These are phyloP conservation scores for Gambusia holbrooki DNA, from an alignment of 2,113 vertebrate species.

Conservation along the genomic window DNA sequence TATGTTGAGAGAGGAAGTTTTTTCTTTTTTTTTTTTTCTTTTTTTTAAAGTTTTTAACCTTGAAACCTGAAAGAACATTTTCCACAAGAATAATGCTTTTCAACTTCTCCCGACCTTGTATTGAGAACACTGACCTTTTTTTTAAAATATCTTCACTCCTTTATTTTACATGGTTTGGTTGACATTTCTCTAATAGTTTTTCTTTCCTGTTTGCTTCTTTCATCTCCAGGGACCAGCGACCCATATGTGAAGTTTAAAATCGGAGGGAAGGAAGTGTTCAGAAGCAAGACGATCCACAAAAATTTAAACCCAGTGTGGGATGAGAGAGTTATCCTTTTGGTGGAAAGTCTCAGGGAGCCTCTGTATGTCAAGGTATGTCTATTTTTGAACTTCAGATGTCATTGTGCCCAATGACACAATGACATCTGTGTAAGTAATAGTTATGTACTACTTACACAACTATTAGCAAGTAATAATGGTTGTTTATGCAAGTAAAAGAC, in stretches of 20 bases:
- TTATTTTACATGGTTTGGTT: not conserved
- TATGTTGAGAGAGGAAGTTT: not conserved
- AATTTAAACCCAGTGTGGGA: constrained; percentile 98
- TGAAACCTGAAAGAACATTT: not conserved
- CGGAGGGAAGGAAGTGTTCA: constrained; percentile 95
- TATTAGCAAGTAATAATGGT: too few relatives aligned
- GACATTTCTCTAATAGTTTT: not conserved
- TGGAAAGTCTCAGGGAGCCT: constrained; percentile 87
- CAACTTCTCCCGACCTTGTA: not conserved
- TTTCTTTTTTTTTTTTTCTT: not conserved
- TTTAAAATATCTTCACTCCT: too few relatives aligned
- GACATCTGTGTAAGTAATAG: too few relatives aligned
- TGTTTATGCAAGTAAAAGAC: not conserved
- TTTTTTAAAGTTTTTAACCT: not conserved
- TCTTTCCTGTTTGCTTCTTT: constrained; percentile 1
- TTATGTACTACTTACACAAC: too few relatives aligned
- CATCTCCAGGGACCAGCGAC: constrained; percentile 90
- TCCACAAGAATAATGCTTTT: not conserved
- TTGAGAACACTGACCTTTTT: not conserved
- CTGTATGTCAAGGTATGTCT: constrained; percentile 91
- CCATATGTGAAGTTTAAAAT: constrained; percentile 99
- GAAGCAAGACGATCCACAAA: constrained; percentile 96
- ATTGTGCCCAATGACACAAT: not conserved
- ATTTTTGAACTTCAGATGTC: constrained; percentile 2
- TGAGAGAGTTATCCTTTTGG: constrained; percentile 85